Percentiles rank a stretch among this genome's conserved stretches.
phyloP scores from a whole-genome alignment of 2,888 invertebrate genomes.

The Cantharis lateralis region DNA sequence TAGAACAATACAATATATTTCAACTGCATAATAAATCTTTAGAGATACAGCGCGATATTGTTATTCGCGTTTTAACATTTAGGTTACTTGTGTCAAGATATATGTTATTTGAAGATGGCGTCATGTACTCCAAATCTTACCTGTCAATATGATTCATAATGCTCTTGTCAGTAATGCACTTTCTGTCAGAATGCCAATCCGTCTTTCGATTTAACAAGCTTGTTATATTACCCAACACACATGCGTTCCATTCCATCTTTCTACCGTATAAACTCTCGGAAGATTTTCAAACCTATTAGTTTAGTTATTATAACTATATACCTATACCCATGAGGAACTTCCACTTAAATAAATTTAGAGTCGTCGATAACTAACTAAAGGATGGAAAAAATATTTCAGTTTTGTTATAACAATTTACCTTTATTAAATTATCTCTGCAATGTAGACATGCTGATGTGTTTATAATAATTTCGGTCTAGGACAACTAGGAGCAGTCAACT shows the following conservation, averaged over 20 bases:
- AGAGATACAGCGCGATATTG: neutral
- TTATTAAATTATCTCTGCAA: too few relatives aligned
- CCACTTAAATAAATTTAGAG: too few relatives aligned
- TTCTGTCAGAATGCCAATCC: slow-evolving; percentile 48
- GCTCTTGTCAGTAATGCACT: slow-evolving; percentile 48
- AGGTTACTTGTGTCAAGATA: neutral
- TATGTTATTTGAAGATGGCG: slow-evolving; percentile 33
- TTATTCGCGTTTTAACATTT: neutral
- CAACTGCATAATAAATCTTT: neutral
- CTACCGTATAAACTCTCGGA: neutral
- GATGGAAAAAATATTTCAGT: too few relatives aligned
- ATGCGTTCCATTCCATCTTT: neutral
- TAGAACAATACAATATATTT: neutral
- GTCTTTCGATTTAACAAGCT: slow-evolving; percentile 37
- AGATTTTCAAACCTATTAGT: neutral
- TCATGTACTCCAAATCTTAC: slow-evolving; percentile 45
- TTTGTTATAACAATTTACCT: too few relatives aligned
- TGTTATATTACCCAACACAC: slow-evolving; percentile 17
- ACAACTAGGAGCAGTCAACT: too few relatives aligned
- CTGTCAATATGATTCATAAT: slow-evolving; percentile 52
- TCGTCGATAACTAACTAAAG: too few relatives aligned
- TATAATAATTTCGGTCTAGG: too few relatives aligned
- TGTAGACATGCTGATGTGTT: too few relatives aligned
- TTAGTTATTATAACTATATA: neutral
- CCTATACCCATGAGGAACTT: too few relatives aligned